Base-by-base conservation (phyloP, 2,113 vertebrate species). In the Aleadryas rufinucha region DNA sequence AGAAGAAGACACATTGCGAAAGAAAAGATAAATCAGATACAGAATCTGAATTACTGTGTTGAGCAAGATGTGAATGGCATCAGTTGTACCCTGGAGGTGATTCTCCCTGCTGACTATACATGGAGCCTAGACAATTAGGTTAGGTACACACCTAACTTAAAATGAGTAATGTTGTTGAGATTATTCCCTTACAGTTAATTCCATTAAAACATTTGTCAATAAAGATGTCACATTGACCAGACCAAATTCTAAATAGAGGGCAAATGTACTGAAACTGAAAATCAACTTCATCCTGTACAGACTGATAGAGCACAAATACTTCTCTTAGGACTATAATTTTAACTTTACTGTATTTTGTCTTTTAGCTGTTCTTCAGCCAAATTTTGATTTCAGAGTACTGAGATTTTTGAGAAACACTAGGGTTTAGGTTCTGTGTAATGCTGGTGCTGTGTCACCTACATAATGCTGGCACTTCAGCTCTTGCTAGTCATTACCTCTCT, bases 401-500 rank as follows among this genome's bases (percentile, higher is more conserved):
- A 64, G 52, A 71, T 84, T 95, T 95, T 92, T 89, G 84, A 95
- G 65, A 91, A 93, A 57, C 16, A 39, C 16, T 53, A 7, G 5
- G 10, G 17, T 35, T 90, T 54, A 56, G 35, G 5, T 63, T 93
- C 79, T 84, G 23, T 53, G 13, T 56, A 41, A 71, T 23, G 24
- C 8, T 71, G 11, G 12, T 71, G 41, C 35, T 27, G 18, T 42
- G 27, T 78, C 74, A 79, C 44, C 23, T 63, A 42, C 16, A 24
- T 39, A 93, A 63, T 17, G 41, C 35, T 59, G 52, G 4, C 35
- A 56, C 47, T 95, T 89, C 69, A 84, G n/a, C 20, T 66, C 27
- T 49, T 84, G 14, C 47, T 78, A 91, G 33, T 52, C 57, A 65
- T 89, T 81, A 44, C 9, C 44, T 63, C 33, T 65, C 61, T 70